Evolutionary conservation across 2,888 invertebrate species (phyloP).

Genomic region (Eristalis tenax): DNA sequence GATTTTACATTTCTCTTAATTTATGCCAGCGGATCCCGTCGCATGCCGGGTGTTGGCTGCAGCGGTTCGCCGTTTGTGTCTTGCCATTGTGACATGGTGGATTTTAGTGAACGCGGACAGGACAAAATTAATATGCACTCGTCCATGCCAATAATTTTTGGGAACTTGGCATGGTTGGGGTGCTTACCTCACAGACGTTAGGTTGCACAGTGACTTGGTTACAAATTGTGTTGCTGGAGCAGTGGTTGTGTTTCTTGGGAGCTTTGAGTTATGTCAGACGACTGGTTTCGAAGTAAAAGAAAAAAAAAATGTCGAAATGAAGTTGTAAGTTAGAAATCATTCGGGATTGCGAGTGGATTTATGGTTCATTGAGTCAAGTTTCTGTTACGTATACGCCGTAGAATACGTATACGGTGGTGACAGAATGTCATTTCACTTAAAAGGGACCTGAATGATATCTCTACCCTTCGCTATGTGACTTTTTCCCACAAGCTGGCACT

Average conservation of each 20-base stretch:
- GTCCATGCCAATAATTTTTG: conserved; percentile 37
- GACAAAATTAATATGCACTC: conserved; percentile 50
- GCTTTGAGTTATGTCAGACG: not conserved
- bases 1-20: conserved; percentile 70
- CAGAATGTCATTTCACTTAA: not conserved
- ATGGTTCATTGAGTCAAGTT: conserved; percentile 20
- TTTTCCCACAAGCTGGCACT: not conserved
- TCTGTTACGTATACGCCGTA: conserved; percentile 54
- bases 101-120: conserved; percentile 26
- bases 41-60: conserved; percentile 27
- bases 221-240: conserved; percentile 35
- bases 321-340: conserved; percentile 29
- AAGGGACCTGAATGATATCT: not conserved
- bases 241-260: not conserved
- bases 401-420: not conserved
- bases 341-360: conserved; percentile 41
- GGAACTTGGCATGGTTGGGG: not conserved
- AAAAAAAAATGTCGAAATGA: conserved; percentile 18
- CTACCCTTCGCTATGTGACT: not conserved
- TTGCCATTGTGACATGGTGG: conserved; percentile 44
- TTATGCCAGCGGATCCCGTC: conserved; percentile 50
- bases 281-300: not conserved
- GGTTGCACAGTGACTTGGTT: conserved; percentile 7
- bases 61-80: conserved; percentile 27
- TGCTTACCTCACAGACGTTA: not conserved